phyloP scores from a whole-genome alignment of 2,888 invertebrate species.

The Pycnomerus fuliginosus region DNA sequence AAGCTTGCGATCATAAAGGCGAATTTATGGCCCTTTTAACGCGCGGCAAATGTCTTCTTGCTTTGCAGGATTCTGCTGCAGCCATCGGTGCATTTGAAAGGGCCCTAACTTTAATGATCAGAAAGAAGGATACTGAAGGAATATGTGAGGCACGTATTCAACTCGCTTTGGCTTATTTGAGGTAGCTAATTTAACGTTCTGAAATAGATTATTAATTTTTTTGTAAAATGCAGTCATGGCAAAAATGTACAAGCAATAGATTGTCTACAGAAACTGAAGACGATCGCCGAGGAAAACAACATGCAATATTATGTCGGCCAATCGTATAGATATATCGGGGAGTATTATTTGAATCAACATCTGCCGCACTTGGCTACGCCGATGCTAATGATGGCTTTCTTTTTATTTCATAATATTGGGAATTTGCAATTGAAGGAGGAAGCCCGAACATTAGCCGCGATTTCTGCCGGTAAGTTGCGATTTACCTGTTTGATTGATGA shows the following conservation, averaged over 20 bases:
- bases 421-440: slow-evolving; percentile 7
- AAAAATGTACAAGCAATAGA: slow-evolving; percentile 32
- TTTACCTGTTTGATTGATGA: background rate
- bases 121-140: slow-evolving; percentile 50
- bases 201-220: background rate
- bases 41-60: slow-evolving; percentile 57
- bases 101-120: slow-evolving; percentile 53
- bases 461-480: slow-evolving; percentile 13
- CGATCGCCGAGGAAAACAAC: slow-evolving; percentile 35
- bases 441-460: slow-evolving; percentile 12
- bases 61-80: slow-evolving; percentile 54
- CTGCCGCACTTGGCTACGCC: slow-evolving; percentile 40
- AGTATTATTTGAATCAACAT: slow-evolving; percentile 44
- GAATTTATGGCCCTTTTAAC: slow-evolving; percentile 57
- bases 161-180: slow-evolving; percentile 58
- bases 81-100: slow-evolving; percentile 56
- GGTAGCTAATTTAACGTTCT: slow-evolving; percentile 40
- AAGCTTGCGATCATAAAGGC: slow-evolving; percentile 55
- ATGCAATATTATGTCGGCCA: slow-evolving; percentile 41
- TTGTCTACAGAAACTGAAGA: slow-evolving; percentile 36
- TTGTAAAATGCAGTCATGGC: slow-evolving; percentile 33
- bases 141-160: slow-evolving; percentile 58
- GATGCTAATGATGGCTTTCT: slow-evolving; percentile 40
- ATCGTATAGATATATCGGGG: slow-evolving; percentile 46
- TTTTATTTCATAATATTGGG: slow-evolving; percentile 8